Conservation (phyloP, 2,113 vertebrate genomes). For the Empidonax alnorum region DNA sequence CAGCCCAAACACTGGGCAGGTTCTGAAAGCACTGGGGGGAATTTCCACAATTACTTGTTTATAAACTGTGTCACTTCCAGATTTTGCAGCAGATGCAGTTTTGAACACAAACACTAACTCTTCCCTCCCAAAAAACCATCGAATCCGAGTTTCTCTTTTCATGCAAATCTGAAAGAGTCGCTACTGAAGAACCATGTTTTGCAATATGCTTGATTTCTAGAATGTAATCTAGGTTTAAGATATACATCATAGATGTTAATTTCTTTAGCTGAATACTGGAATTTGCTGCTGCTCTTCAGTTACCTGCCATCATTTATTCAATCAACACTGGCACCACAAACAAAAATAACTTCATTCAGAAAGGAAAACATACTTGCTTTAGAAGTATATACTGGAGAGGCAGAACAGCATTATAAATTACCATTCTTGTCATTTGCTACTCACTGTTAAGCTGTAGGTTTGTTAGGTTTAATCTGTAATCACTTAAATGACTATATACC, state of each 20-base stretch:
- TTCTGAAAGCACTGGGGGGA: background rate
- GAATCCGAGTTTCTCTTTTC: background rate
- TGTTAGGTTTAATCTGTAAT: background rate
- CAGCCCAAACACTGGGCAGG: too few relatives aligned
- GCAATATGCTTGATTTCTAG: background rate
- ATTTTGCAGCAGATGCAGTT: background rate
- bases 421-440: background rate
- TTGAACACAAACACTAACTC: background rate
- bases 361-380: background rate
- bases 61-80: background rate
- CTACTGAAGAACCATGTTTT: background rate
- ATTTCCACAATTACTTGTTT: background rate
- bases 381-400: background rate
- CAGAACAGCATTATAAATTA: background rate
- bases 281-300: background rate
- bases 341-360: background rate
- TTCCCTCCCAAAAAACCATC: fast-evolving
- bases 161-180: background rate
- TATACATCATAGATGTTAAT: background rate
- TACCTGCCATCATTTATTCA: background rate
- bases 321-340: background rate
- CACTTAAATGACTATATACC: background rate
- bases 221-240: background rate
- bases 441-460: background rate
- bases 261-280: background rate